phyloP scores from a whole-genome alignment of 2,797 vertebrate genomes.

The Falco columbarius region DNA sequence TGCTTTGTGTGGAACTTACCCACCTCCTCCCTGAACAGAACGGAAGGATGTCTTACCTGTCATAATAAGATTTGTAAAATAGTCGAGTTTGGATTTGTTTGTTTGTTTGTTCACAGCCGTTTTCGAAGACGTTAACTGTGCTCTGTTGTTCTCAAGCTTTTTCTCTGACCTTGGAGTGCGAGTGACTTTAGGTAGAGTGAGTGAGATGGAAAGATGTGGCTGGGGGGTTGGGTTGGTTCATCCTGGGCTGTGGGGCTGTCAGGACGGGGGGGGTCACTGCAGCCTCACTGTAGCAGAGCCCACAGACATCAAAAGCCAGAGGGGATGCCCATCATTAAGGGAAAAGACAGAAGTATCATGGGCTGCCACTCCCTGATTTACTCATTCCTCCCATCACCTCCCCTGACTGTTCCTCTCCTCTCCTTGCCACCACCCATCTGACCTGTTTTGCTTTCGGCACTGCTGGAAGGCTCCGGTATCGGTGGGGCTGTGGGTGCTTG shows the following conservation, averaged over 20 bases:
- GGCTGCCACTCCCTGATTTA: not conserved
- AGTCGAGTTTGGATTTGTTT: not conserved
- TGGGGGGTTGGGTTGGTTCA: not conserved
- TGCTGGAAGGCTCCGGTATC: not conserved
- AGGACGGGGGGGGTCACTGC: not conserved
- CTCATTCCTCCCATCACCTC: not conserved
- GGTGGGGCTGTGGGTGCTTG: no score
- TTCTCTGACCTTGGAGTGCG: rapidly evolving
- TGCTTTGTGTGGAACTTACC: not conserved
- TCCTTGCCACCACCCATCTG: no score
- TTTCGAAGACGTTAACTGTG: rapidly evolving
- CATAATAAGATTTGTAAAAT: rapidly evolving
- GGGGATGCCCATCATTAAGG: rapidly evolving
- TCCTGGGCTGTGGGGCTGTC: rapidly evolving
- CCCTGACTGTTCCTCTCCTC: not conserved
- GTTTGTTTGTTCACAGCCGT: not conserved
- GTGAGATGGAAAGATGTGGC: not conserved
- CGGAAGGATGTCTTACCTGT: rapidly evolving
- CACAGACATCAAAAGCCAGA: not conserved
- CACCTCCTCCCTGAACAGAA: not conserved
- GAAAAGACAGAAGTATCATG: not conserved
- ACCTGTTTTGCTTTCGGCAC: not conserved
- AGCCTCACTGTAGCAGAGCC: not conserved
- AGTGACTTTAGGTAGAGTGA: not conserved
- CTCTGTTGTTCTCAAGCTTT: not conserved